These are phyloP conservation scores for Takifugu rubripes DNA, from an alignment of 2,797 vertebrate genomes.

Conservation along the genomic window DNA sequence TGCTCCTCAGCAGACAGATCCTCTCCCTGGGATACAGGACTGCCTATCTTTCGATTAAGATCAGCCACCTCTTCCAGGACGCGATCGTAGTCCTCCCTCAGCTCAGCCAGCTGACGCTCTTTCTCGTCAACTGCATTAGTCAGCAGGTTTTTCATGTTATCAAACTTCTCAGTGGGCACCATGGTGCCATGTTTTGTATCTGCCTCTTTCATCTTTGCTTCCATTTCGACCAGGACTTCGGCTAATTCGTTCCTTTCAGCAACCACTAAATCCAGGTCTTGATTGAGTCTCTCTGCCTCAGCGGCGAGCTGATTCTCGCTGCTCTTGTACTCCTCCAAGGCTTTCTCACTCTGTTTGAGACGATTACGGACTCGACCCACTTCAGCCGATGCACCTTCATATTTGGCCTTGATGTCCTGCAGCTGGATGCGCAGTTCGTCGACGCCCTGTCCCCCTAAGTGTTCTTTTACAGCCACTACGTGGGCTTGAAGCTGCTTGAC, in stretches of 20 bases:
- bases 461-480: conserved; percentile 92
- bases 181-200: conserved; percentile 62
- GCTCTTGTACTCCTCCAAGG: conserved; percentile 86
- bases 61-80: conserved; percentile 80
- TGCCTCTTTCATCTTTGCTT: conserved; percentile 77
- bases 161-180: conserved; percentile 83
- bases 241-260: conserved; percentile 75
- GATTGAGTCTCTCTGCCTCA: conserved; percentile 81
- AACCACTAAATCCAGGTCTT: conserved; percentile 72
- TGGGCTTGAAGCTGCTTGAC: conserved; percentile 96
- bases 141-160: conserved; percentile 88
- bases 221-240: conserved; percentile 63
- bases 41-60: conserved; percentile 78
- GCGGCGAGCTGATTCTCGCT: conserved; percentile 82
- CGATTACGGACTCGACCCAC: conserved; percentile 90
- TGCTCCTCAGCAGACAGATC: conserved; percentile 74
- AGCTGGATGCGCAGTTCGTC: conserved; percentile 90
- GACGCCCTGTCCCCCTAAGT: conserved; percentile 72
- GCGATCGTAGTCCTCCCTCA: conserved; percentile 80
- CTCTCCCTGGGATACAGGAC: conserved; percentile 53
- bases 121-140: conserved; percentile 85
- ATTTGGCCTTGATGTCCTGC: conserved; percentile 86
- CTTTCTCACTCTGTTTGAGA: conserved; percentile 87
- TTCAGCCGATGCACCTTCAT: conserved; percentile 90
- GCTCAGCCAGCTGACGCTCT: conserved; percentile 78